phyloP scores from a whole-genome alignment of 2,888 invertebrate species.

The Neocrepidodera transversa region DNA sequence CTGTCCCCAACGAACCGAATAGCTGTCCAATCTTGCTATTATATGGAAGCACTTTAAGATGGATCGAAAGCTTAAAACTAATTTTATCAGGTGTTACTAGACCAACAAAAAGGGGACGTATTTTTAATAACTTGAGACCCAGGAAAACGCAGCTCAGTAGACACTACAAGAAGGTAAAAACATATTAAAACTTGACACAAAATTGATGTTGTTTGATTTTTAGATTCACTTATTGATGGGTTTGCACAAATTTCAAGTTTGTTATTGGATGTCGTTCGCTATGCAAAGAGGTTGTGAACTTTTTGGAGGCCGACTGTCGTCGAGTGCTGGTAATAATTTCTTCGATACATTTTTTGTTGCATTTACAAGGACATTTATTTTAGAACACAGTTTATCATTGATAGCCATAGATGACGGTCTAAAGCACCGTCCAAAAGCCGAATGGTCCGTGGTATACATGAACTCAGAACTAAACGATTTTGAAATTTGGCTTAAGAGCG shows the following conservation, averaged over 20 bases:
- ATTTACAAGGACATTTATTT: too few relatives aligned
- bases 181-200: not conserved
- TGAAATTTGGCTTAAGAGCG: constrained; percentile 90
- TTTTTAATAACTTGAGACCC: constrained; percentile 85
- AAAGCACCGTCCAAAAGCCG: constrained; percentile 82
- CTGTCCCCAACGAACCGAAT: constrained; percentile 60
- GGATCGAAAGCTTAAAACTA: constrained; percentile 95
- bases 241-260: constrained; percentile 85
- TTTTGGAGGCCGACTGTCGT: constrained; percentile 80
- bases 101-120: constrained; percentile 88
- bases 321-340: constrained; percentile 71
- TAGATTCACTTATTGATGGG: constrained; percentile 76
- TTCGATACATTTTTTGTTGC: too few relatives aligned
- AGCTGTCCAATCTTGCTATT: constrained; percentile 76
- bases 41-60: constrained; percentile 92
- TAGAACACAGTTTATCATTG: constrained; percentile 75
- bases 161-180: constrained; percentile 81
- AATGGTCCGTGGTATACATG: constrained; percentile 93
- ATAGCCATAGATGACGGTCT: constrained; percentile 81
- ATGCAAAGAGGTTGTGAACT: constrained; percentile 92
- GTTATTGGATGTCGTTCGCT: constrained; percentile 98
- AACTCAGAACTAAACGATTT: constrained; percentile 92
- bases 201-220: too few relatives aligned
- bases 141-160: constrained; percentile 91
- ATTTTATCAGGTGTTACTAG: constrained; percentile 92